phyloP scores from a whole-genome alignment of 1,140 invertebrate genomes.

The Bombus consobrinus region DNA sequence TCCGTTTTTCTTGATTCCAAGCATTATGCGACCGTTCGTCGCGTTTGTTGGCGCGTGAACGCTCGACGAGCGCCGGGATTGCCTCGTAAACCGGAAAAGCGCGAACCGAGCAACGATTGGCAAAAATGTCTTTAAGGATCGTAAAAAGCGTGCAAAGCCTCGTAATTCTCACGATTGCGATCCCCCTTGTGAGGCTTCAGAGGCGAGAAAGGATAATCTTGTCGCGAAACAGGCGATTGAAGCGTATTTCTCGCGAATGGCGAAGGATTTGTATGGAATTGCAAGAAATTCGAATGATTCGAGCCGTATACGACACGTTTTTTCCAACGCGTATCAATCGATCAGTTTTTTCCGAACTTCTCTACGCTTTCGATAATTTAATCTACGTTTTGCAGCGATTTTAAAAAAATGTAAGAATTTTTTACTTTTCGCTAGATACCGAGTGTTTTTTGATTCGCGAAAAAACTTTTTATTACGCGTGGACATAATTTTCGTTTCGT shows the following conservation, averaged over 20 bases:
- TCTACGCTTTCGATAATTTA: too few species aligned
- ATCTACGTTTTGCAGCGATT: too few species aligned
- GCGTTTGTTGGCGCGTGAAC: background rate
- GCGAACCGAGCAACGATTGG: background rate
- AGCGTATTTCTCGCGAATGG: background rate
- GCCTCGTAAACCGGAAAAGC: constrained; percentile 19
- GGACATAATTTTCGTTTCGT: too few species aligned
- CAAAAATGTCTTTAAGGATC: constrained; percentile 25
- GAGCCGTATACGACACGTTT: too few species aligned
- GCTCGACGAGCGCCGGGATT: background rate
- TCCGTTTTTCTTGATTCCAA: background rate
- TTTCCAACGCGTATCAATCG: too few species aligned
- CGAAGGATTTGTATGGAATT: background rate
- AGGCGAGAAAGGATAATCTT: background rate
- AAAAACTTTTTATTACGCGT: too few species aligned
- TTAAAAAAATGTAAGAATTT: too few species aligned
- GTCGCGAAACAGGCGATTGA: background rate
- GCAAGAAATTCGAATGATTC: too few species aligned
- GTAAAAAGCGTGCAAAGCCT: constrained; percentile 24
- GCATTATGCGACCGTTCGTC: background rate
- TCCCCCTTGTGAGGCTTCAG: too few species aligned
- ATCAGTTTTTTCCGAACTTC: too few species aligned
- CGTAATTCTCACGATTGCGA: constrained; percentile 12
- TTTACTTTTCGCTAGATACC: too few species aligned
- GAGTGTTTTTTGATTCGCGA: too few species aligned